Evolutionary conservation across 35 echinoderm and acorn worm genomes (phyloP).

Genomic region (Ophioderma brevispina): DNA sequence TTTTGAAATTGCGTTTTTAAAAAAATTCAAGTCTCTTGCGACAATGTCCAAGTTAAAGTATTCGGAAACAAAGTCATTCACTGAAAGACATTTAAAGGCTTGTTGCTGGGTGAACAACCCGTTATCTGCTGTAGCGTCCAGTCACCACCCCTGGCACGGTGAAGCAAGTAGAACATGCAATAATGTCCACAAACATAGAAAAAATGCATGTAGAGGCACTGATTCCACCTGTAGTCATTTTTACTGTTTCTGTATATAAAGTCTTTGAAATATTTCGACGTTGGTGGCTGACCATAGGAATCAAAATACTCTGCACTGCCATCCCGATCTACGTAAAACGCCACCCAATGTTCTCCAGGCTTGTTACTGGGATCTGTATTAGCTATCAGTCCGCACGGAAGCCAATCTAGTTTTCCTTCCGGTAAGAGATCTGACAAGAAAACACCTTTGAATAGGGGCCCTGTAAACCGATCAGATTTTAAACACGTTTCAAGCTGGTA

Average conservation of each 20-base stretch:
- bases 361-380: background rate
- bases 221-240: slow-evolving; percentile 21
- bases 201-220: slow-evolving; percentile 7
- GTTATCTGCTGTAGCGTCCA: background rate
- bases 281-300: slow-evolving; percentile 55
- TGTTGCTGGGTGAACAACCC: slow-evolving; percentile 27
- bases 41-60: slow-evolving; percentile 4
- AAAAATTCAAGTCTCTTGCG: no score
- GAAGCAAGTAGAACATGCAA: slow-evolving; percentile 62
- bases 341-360: slow-evolving; percentile 34
- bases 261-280: slow-evolving; percentile 31
- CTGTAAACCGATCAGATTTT: background rate
- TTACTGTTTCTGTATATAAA: slow-evolving; percentile 29
- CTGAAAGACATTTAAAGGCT: background rate
- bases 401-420: background rate
- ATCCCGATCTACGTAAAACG: slow-evolving; percentile 34
- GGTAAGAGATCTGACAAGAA: background rate
- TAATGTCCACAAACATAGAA: slow-evolving; percentile 69
- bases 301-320: slow-evolving; percentile 56
- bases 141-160: slow-evolving; percentile 23
- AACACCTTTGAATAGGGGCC: background rate
- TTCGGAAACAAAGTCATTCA: slow-evolving; percentile 46
- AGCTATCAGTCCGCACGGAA: background rate
- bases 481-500: background rate
- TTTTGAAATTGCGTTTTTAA: no score